Base-by-base conservation (phyloP, 1,140 invertebrate species). In the Aphis gossypii region DNA sequence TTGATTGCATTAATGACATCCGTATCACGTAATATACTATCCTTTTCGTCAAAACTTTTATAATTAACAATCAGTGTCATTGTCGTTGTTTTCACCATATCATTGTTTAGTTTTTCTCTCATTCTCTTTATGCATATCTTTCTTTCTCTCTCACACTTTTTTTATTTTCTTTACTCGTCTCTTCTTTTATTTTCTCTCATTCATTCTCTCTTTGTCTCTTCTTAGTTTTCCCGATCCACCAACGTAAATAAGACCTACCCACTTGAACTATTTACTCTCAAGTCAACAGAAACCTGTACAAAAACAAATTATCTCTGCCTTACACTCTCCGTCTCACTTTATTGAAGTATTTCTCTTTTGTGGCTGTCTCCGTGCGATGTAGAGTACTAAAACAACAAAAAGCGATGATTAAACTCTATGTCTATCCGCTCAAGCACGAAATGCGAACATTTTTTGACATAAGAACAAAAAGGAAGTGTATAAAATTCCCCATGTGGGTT, bases 281-380 rank as follows among this genome's bases (percentile, higher is more conserved):
- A 38, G 54, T 48, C 44, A 46, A 92, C 90, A 35, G 44, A 8
- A 76, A 82, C 68, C n/a, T 48, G 68, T 30, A 48, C 44, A 46
- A 92, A 92, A 92, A 92, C 90, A 76, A 92, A 92, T 92, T 92
- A 92, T 92, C 44, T 35, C 48, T 35, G 60, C n/a, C 44, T 46
- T 76, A 46, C 56, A 76, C 60, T 23, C 44, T 46, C 44, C 35
- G 35, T 48, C 68, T 20, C 38, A 38, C 35, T 38, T 90, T 54
- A 90, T 90, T 56, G 35, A 38, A 51, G 54, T 90, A 56, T 90
- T 54, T 90, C 35, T n/a, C 25, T 44, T 91, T 91, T 90, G 56
- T 56, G 44, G 30, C 14, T 46, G 86, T 84, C 38, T 84, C 21
- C 20, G 46, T 46, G 6, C 86, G n/a, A 20, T 20, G 86, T 84